Conservation (phyloP, 2,113 vertebrate genomes). For the Rhineura floridana region DNA sequence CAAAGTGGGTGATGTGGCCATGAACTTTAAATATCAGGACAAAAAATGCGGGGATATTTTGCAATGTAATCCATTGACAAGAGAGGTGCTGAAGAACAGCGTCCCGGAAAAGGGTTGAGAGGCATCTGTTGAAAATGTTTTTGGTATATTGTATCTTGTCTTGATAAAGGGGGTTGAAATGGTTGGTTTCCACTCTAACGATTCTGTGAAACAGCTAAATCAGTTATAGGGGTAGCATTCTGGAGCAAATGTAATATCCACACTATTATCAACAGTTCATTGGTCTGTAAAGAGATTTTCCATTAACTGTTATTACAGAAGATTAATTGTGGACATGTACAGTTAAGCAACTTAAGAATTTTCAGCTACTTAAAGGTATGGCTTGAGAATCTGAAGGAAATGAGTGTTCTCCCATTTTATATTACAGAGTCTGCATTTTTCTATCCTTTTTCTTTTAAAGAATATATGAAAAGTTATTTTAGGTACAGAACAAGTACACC, state of each 20-base stretch:
- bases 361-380: slow-evolving; percentile 1
- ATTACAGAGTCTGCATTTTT: background rate
- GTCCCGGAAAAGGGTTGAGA: background rate
- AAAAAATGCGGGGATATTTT: background rate
- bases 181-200: slow-evolving; percentile 28
- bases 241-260: slow-evolving; percentile 39
- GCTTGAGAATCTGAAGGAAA: slow-evolving; percentile 6
- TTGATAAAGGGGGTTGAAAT: slow-evolving; percentile 6
- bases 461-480: background rate
- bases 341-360: slow-evolving; percentile 25
- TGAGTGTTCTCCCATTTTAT: background rate
- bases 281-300: slow-evolving; percentile 38
- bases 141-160: slow-evolving; percentile 1
- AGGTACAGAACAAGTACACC: background rate
- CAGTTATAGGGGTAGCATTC: slow-evolving; percentile 34
- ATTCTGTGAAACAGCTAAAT: slow-evolving; percentile 33
- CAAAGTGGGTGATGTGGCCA: background rate
- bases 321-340: slow-evolving; percentile 34
- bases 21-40: background rate
- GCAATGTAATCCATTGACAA: background rate
- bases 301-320: slow-evolving; percentile 40
- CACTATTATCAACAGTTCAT: slow-evolving; percentile 37
- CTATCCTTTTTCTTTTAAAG: background rate
- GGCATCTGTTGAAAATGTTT: background rate
- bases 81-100: background rate